These are phyloP conservation scores for Lophochroa leadbeateri DNA, from an alignment of 2,113 vertebrate species.

Conservation along the genomic window DNA sequence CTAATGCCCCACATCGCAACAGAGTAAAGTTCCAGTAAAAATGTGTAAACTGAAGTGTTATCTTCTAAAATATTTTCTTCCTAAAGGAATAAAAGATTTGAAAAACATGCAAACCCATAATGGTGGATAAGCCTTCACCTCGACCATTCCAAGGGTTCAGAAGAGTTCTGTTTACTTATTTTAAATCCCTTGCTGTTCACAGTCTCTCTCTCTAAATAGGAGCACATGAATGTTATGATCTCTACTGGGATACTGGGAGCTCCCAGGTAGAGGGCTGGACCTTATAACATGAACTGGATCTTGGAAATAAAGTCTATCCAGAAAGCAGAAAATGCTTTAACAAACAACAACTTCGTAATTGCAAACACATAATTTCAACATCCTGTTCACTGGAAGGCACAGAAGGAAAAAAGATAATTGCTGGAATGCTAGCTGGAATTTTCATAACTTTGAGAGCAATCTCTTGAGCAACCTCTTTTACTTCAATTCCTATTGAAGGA, in stretches of 20 bases:
- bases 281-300: not conserved
- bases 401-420: not conserved
- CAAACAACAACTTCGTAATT: not conserved
- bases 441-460: not conserved
- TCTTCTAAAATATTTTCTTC: conserved; percentile 22
- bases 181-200: conserved; percentile 1
- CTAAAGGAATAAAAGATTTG: conserved; percentile 45
- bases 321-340: not conserved
- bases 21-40: not conserved
- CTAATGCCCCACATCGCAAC: not conserved
- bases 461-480: not conserved
- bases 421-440: not conserved
- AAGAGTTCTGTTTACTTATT: not conserved
- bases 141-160: not conserved
- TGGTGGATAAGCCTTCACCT: not conserved
- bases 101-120: not conserved
- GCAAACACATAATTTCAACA: not conserved
- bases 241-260: not conserved
- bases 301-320: not conserved
- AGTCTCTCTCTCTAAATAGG: not conserved
- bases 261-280: not conserved
- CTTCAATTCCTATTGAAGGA: not conserved
- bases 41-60: conserved; percentile 36
- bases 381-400: not conserved
- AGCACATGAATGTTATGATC: not conserved